Conservation (phyloP, 2,888 invertebrate species). For the Neocrepidodera transversa region DNA sequence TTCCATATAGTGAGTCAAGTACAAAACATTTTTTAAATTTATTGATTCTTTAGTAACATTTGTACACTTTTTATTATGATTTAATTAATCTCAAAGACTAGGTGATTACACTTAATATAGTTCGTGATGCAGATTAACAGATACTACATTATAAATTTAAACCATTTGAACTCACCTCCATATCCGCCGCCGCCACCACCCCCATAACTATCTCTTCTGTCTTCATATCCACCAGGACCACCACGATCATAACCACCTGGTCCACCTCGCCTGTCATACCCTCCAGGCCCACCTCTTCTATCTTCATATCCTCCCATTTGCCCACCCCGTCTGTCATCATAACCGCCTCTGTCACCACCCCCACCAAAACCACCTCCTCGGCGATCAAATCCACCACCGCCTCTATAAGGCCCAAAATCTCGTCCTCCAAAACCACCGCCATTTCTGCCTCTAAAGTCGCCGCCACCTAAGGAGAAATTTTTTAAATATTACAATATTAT, state of each 20-base stretch:
- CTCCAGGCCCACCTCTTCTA: constrained; percentile 36
- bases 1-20: no score
- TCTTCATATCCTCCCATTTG: constrained; percentile 33
- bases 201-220: constrained; percentile 33
- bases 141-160: no score
- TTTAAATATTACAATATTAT: no score
- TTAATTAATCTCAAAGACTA: no score
- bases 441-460: constrained; percentile 33
- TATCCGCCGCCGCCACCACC: constrained; percentile 8
- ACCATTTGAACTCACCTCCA: not conserved
- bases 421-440: constrained; percentile 44
- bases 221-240: constrained; percentile 32
- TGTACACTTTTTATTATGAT: no score
- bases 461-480: constrained; percentile 28
- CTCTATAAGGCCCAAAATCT: constrained; percentile 42
- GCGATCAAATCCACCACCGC: constrained; percentile 39
- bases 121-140: no score
- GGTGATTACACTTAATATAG: no score
- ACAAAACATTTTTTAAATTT: no score
- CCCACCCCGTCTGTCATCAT: constrained; percentile 35
- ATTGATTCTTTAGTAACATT: no score
- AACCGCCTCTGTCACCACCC: constrained; percentile 39
- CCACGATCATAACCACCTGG: constrained; percentile 12
- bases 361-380: constrained; percentile 32
- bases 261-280: constrained; percentile 21